Base-by-base conservation (phyloP, 1,140 invertebrate species). In the Penaeus vannamei region DNA sequence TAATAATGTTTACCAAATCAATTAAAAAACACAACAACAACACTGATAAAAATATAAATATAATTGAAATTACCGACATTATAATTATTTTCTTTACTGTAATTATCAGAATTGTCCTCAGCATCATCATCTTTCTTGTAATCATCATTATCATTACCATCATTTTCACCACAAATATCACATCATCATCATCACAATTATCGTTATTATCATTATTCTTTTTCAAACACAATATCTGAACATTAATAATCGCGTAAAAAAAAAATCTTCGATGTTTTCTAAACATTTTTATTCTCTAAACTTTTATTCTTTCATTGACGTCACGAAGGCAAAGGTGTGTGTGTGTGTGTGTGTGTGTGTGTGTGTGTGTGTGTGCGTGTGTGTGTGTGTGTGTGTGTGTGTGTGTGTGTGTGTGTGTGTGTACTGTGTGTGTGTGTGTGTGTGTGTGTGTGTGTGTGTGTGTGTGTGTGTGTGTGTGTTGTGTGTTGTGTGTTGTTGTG, bases 301-400 rank as follows among this genome's bases (percentile, higher is more conserved):
- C 64, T 66, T 26, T 66, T 66, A 66, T 66, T 8, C 14, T 66
- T 66, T 66, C 4, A 23, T 64, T 66, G 26, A 23, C 4, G 22
- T 66, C 26, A 66, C 64, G 7, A 66, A 23, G 14, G 14, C 26
- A 66, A 23, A 26, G 5, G 64, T 66, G 64, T 66, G 64, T 66
- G 26, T 12, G 64, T 8, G 64, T 5, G 64, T 12, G 64, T 66
- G 64, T 66, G 64, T 66, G 36, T 7, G 36, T 7, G 3, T 42
- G 3, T 42, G 36, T 42, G 36, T 42, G 36, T 1, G 1, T 36
- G 36, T 36, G 64, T 66, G 64, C 14, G 64, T 66, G 64, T 66
- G 26, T 23, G 64, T 66, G 64, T 66, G 64, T 66, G 64, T 66
- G 64, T 66, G 64, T 66, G 36, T 66, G 64, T 66, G 64, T 66